Evolutionary conservation across 1,140 invertebrate genomes (phyloP), one percentile per base, ranked within the genome.

Genomic region (Drosophila paulistorum): DNA sequence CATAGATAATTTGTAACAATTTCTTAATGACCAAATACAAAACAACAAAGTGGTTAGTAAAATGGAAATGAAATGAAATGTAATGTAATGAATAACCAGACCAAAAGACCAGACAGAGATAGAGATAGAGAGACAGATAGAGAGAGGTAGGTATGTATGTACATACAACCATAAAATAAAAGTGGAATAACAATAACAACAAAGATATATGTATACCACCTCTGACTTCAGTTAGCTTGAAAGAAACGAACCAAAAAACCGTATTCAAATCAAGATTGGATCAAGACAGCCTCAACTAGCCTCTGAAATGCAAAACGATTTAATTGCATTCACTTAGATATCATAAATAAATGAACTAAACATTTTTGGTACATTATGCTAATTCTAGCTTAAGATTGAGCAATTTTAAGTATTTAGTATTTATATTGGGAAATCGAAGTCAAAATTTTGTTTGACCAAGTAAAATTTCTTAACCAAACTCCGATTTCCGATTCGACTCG

Each of bases 1-100:
- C 74, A 68, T 54, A 70, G 66, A 42, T 58, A 77, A 78, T 78
- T 78, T 78, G 74, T 72, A 78, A 77, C 74, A 61, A 78, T 78
- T 78, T 78, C 74, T 77, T 77, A 78, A 78, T 78, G 74, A 67
- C 68, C 74, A 71, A 42, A 42, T 33, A 14, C 70, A 20, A 62
- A 64, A 23, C 59, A n/a, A 42, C 55, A 30, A 42, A 68, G 39
- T 13, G 45, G 45, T 51, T 11, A 41, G 61, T 17, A 42, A 76
- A 65, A 61, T 70, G 41, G 14, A 62, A 76, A 65, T 70, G 9
- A 69, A 75, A 54, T 65, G 62, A 70, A 70, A 62, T 74, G 33
- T 60, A 60, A 60, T 60, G 71, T 39, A 64, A 72, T 64, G 23
- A 54, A 72, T 72, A 57, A 57, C 17, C 42, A 42, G 26, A 11